phyloP scores from a whole-genome alignment of 1,140 invertebrate species.

The silkworm (Bombyx mori) region ASM3026992v2 NC_085110.1:5987001-5987500 shows the following conservation, averaged over 20 bases:
- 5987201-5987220: slow-evolving; percentile 87
- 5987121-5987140: too few relatives aligned
- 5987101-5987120: too few relatives aligned
- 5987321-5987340: slow-evolving; percentile 89
- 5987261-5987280: slow-evolving; percentile 95
- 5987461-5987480: too few relatives aligned
- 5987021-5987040: background rate
- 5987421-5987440: slow-evolving; percentile 61
- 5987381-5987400: slow-evolving; percentile 93
- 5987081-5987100: too few relatives aligned
- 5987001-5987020: background rate
- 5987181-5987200: slow-evolving; percentile 81
- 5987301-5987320: slow-evolving; percentile 90
- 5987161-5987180: background rate
- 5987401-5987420: slow-evolving; percentile 83
- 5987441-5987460: background rate
- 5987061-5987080: too few relatives aligned
- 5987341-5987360: slow-evolving; percentile 93
- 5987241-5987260: slow-evolving; percentile 91
- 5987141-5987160: too few relatives aligned
- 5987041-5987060: background rate
- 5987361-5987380: slow-evolving; percentile 89
- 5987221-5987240: slow-evolving; percentile 88
- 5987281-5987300: slow-evolving; percentile 92
- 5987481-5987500: too few relatives aligned